phyloP scores from a whole-genome alignment of 2,113 vertebrate species.

The Octodon degus region DNA sequence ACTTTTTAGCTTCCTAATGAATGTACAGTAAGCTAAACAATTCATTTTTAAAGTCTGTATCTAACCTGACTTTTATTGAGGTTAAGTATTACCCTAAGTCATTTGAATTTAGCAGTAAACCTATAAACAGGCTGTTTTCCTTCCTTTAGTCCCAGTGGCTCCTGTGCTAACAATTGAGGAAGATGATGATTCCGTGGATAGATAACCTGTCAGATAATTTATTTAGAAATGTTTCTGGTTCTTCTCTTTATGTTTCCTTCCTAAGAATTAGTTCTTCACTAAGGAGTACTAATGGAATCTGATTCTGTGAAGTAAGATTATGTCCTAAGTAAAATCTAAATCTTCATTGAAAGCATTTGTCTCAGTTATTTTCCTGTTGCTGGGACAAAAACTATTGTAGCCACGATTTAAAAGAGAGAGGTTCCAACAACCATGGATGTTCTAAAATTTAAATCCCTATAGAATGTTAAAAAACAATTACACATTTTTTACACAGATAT shows the following conservation, averaged over 20 bases:
- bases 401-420: background rate
- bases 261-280: slow-evolving; percentile 25
- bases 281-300: background rate
- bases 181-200: background rate
- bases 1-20: slow-evolving; percentile 8
- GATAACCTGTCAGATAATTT: background rate
- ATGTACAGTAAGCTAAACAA: background rate
- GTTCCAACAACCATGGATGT: background rate
- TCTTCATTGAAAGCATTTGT: background rate
- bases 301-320: background rate
- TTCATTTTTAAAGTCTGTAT: background rate
- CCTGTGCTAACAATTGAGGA: background rate
- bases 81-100: background rate
- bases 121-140: background rate
- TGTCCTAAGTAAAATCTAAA: slow-evolving; percentile 29
- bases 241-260: background rate
- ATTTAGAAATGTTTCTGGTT: background rate
- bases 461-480: too few relatives aligned
- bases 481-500: too few relatives aligned
- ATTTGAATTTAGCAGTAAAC: background rate
- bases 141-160: background rate
- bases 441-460: too few relatives aligned
- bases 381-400: background rate
- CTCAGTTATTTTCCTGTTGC: background rate
- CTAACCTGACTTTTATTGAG: slow-evolving; percentile 15